Evolutionary conservation across 2,888 invertebrate genomes (phyloP).

Genomic region (Idaea straminata): DNA sequence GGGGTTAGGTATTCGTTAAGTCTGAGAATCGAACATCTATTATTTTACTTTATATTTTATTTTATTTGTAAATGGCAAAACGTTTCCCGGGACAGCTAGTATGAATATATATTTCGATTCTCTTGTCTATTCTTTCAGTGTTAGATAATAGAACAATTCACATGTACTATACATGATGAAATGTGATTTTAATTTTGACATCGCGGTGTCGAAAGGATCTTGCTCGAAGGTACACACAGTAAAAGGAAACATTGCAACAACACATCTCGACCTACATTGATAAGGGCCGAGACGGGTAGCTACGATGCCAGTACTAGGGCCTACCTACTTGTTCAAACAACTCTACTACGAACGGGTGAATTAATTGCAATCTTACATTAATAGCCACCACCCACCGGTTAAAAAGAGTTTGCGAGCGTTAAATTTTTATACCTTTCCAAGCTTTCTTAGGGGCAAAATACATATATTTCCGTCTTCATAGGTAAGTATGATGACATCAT

Average conservation of each 20-base stretch:
- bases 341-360: conserved; percentile 36
- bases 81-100: no score
- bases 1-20: no score
- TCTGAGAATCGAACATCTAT: no score
- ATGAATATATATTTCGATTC: no score
- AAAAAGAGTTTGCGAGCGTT: background rate
- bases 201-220: conserved; percentile 25
- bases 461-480: background rate
- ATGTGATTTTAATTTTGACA: background rate
- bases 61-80: no score
- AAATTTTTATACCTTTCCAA: background rate
- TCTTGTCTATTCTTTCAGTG: no score
- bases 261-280: conserved; percentile 66
- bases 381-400: conserved; percentile 5
- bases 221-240: conserved; percentile 35
- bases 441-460: background rate
- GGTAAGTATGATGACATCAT: background rate
- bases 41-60: no score
- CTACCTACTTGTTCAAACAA: conserved; percentile 45
- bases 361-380: conserved; percentile 42
- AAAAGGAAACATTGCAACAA: conserved; percentile 64
- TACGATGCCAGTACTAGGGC: conserved; percentile 28
- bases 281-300: conserved; percentile 46
- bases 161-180: no score
- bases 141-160: no score